Evolutionary conservation across 2,888 invertebrate species (phyloP), one percentile per base, ranked within the genome.

Genomic region (Drosophila nigricruria): DNA sequence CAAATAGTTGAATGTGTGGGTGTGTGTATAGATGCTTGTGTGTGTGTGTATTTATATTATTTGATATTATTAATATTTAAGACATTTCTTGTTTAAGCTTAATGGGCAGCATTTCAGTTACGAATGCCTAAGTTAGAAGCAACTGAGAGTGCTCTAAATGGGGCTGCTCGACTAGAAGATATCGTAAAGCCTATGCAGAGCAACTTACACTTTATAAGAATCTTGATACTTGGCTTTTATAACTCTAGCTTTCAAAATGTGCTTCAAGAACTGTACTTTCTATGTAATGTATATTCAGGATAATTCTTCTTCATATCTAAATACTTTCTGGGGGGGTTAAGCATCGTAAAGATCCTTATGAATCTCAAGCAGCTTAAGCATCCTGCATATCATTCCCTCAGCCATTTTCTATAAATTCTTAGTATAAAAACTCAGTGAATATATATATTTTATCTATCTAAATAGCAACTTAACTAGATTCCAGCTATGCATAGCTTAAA

Each of bases 31-130:
- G 25, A 49, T 66, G 53, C 23, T 9, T 70, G 62, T 57, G 61
- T 66, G 70, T 20, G 20, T 68, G 62, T 60, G 66, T 65, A 70
- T 27, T 16, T 45, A 4, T 25, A 45, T 45, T n/a, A 23, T 34
- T 32, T 52, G 71, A 75, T 82, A 80, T 84, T 87, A 87, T 84
- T 84, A 87, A 81, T 87, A 84, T 81, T 79, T 83, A 70, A 81
- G 74, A 58, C 70, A 59, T 68, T 68, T 60, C 70, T 65, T 42
- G 63, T 64, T 59, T 52, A 43, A 68, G 66, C 42, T 47, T 63
- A 59, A 73, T 40, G 32, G 25, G n/a, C 20, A 10, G 5, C 10
- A 23, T 30, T 71, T 71, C 23, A 34, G 58, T 49, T 34, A 50
- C 56, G 42, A 45, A 50, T 18, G 20, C n/a, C 20, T 23, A 45